A percentile compares a stretch with the other conserved stretches of the same genome.
Evolutionary conservation across 37 sponge, comb jelly and placozoan genomes (phyloP).

Genomic region (Tethya wilhelma): DNA sequence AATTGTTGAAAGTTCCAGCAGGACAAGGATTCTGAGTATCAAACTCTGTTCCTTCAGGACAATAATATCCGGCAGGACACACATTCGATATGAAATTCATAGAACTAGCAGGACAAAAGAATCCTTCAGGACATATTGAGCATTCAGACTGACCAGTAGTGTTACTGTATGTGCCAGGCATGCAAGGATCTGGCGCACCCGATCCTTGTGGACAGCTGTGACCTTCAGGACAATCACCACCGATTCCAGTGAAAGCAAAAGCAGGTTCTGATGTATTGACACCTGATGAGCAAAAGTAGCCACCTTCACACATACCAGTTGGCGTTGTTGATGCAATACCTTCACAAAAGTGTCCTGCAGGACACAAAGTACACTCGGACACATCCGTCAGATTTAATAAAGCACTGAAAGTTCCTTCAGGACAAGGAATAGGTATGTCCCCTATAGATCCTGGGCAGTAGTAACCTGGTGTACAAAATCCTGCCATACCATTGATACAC

Average conservation of each 20-base stretch:
- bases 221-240: neutral
- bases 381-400: neutral
- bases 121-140: neutral
- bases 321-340: neutral
- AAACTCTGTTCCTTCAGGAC: neutral
- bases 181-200: neutral
- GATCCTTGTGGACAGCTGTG: neutral
- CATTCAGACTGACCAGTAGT: neutral
- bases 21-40: neutral
- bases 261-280: neutral
- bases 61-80: constrained; percentile 1
- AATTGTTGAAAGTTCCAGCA: neutral
- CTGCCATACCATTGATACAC: neutral
- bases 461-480: neutral
- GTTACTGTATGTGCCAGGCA: neutral
- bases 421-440: neutral
- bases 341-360: neutral
- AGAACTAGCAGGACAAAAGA: neutral
- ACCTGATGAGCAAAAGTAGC: constrained; percentile 1
- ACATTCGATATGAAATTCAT: neutral
- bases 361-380: neutral
- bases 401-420: neutral
- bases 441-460: neutral
- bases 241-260: neutral
- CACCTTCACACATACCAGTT: neutral